A percentile compares a stretch with the other conserved stretches of the same genome.
Evolutionary conservation across 1,140 invertebrate genomes (phyloP).

Genomic region (Diorhabda carinulata): DNA sequence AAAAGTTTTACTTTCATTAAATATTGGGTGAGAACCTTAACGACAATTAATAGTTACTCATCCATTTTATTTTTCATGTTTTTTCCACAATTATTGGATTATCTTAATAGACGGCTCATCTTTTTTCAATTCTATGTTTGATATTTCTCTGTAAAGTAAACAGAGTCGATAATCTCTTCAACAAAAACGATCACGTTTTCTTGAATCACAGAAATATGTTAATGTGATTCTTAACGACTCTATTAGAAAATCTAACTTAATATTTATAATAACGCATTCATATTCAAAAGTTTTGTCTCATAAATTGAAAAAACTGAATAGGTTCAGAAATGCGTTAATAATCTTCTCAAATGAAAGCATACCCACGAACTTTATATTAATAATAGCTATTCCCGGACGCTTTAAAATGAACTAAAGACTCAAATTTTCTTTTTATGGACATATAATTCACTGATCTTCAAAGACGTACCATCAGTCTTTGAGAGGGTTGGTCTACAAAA

Average conservation of each 20-base stretch:
- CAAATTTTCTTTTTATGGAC: neutral
- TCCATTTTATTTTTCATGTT: too few species aligned
- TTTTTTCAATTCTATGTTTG: too few species aligned
- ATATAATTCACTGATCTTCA: neutral
- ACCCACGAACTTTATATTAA: neutral
- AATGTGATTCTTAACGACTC: neutral
- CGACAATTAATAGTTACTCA: too few species aligned
- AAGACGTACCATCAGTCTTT: neutral
- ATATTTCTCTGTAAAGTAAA: too few species aligned
- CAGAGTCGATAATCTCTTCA: neutral
- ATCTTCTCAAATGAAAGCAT: slow-evolving; percentile 2
- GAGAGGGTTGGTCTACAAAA: too few species aligned
- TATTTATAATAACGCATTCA: neutral
- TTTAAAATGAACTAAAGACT: neutral
- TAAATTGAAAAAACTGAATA: neutral
- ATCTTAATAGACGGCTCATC: too few species aligned
- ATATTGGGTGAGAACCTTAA: too few species aligned
- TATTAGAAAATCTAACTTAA: neutral
- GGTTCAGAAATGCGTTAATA: slow-evolving; percentile 2
- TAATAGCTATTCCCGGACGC: neutral
- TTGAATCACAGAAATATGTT: neutral
- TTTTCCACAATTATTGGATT: too few species aligned
- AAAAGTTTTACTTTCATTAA: too few species aligned
- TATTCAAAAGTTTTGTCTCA: neutral
- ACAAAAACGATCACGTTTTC: neutral